These are phyloP conservation scores for Zingel zingel DNA, from an alignment of 2,113 vertebrate genomes.

Conservation along the genomic window DNA sequence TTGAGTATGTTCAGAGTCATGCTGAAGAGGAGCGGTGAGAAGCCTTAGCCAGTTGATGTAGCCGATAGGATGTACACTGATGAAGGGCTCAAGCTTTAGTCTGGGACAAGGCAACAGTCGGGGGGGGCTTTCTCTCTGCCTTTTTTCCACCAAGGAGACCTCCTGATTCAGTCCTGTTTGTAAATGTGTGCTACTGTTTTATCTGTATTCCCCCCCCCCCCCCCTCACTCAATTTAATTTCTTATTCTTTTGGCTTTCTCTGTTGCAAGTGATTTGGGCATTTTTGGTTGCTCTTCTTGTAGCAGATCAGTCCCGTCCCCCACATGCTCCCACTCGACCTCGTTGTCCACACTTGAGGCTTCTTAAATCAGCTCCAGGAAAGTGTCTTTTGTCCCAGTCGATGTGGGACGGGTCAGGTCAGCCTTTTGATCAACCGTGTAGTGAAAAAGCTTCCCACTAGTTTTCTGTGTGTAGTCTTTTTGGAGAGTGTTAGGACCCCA, in stretches of 20 bases:
- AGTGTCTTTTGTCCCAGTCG: neutral
- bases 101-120: neutral
- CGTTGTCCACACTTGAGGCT: constrained; percentile 7
- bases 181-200: constrained; percentile 50
- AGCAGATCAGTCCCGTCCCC: neutral
- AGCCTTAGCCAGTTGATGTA: neutral
- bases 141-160: constrained; percentile 15
- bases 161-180: constrained; percentile 37
- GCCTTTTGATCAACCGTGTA: constrained; percentile 15
- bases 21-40: neutral
- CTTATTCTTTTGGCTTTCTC: neutral
- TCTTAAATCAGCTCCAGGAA: constrained; percentile 25
- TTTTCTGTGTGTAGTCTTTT: constrained; percentile 20
- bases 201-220: constrained; percentile 7
- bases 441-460: neutral
- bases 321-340: neutral
- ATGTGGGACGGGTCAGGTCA: neutral
- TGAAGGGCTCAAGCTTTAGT: constrained; percentile 32
- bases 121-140: constrained; percentile 16
- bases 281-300: neutral
- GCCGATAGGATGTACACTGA: neutral
- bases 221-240: neutral
- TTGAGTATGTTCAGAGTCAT: neutral
- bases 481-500: neutral
- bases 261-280: neutral